These are phyloP conservation scores for Cynoglossus semilaevis DNA, from an alignment of 2,113 vertebrate species.

Conservation along the genomic window DNA sequence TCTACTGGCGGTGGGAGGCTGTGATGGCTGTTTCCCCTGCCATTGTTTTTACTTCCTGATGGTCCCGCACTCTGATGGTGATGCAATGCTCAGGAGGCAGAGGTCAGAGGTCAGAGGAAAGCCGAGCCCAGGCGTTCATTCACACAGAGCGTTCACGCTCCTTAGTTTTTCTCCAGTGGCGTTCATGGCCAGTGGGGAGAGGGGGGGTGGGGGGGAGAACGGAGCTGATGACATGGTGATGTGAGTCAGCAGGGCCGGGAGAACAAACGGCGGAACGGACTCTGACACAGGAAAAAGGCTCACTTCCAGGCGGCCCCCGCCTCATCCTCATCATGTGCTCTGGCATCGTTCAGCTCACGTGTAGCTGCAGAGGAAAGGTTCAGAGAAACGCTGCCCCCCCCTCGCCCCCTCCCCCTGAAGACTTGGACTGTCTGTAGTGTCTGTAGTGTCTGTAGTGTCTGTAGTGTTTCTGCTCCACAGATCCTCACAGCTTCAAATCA, in stretches of 20 bases:
- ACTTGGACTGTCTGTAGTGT: too few species aligned
- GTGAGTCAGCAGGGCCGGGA: conserved; percentile 67
- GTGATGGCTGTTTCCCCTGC: conserved; percentile 63
- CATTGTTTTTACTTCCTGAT: conserved; percentile 76
- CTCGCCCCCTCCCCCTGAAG: too few species aligned
- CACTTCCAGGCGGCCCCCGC: conserved; percentile 32
- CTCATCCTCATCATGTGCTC: conserved; percentile 39
- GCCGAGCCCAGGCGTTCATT: conserved; percentile 40
- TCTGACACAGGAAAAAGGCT: conserved; percentile 49
- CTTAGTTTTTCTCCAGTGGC: conserved; percentile 31
- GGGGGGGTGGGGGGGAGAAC: conserved; percentile 2
- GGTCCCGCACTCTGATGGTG: conserved; percentile 38
- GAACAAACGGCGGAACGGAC: conserved; percentile 44
- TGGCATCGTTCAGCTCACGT: conserved; percentile 10
- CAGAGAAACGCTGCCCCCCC: neutral
- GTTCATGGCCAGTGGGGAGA: conserved; percentile 10
- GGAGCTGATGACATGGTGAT: conserved; percentile 42
- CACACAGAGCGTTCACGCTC: conserved; percentile 14
- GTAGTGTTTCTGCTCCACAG: neutral
- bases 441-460: too few species aligned
- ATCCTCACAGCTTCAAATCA: neutral
- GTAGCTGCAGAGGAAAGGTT: conserved; percentile 4
- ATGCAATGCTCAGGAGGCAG: conserved; percentile 60
- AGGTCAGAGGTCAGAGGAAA: conserved; percentile 60
- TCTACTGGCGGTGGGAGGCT: conserved; percentile 31